Conservation (phyloP, 2,113 vertebrate genomes). For the Poecilia latipinna region DNA sequence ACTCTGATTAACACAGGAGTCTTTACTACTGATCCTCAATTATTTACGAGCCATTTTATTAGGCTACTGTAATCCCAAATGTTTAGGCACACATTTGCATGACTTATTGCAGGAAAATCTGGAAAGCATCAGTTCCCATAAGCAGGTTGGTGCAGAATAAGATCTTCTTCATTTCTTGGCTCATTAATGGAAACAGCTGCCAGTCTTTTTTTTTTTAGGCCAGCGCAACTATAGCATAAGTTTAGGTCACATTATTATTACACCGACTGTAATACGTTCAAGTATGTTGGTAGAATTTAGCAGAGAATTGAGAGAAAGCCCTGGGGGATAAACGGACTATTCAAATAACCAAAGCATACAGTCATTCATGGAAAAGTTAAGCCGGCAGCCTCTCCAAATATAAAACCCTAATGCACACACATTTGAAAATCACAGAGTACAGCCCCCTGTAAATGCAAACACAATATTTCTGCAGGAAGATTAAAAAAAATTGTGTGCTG, state of each 20-base stretch:
- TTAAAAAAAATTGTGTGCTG: too few relatives aligned
- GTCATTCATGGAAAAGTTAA: slow-evolving; percentile 56
- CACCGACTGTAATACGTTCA: slow-evolving; percentile 32
- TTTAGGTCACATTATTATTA: slow-evolving; percentile 57
- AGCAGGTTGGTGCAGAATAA: slow-evolving; percentile 42
- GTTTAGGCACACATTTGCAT: slow-evolving; percentile 23
- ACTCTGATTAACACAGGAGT: not conserved
- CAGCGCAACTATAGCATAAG: slow-evolving; percentile 23
- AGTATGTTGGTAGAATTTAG: slow-evolving; percentile 39
- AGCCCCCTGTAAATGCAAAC: not conserved
- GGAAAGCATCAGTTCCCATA: slow-evolving; percentile 41
- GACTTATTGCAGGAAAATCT: slow-evolving; percentile 36
- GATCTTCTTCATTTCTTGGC: not conserved
- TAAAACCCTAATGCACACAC: slow-evolving; percentile 32
- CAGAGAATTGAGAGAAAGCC: slow-evolving; percentile 22
- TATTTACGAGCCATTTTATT: not conserved
- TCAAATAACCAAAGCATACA: slow-evolving; percentile 45
- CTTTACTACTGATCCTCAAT: not conserved
- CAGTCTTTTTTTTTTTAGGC: slow-evolving; percentile 9
- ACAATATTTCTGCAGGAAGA: not conserved
- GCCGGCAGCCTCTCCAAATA: slow-evolving; percentile 47
- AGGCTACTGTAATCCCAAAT: not conserved
- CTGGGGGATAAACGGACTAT: slow-evolving; percentile 8
- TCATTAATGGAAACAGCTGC: slow-evolving; percentile 18
- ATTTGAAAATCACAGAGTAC: not conserved